phyloP scores from a whole-genome alignment of 2,888 invertebrate genomes.

The Fissipunctia ypsillon region DNA sequence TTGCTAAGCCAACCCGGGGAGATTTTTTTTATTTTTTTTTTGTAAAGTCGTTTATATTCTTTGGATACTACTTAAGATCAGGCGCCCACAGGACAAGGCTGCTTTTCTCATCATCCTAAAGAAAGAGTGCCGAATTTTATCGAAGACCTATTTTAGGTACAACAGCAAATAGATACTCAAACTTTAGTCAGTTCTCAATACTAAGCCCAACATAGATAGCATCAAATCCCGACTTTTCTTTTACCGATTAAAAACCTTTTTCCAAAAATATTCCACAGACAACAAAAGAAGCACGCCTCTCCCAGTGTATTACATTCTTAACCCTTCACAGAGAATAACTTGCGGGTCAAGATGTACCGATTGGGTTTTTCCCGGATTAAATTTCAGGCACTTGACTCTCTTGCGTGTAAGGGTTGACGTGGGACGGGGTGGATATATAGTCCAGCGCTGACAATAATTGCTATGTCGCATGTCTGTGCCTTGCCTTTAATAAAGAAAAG shows the following conservation, averaged over 20 bases:
- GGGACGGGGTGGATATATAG: constrained; percentile 40
- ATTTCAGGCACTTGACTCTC: constrained; percentile 64
- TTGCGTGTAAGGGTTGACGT: constrained; percentile 58
- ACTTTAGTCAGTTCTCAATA: background rate
- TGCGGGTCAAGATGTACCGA: constrained; percentile 67
- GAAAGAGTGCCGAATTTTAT: background rate
- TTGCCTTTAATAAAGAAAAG: constrained; percentile 32
- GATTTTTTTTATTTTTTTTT: background rate
- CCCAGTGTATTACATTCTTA: constrained; percentile 64
- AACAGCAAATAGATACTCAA: no score
- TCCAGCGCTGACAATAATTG: constrained; percentile 54
- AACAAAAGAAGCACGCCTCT: constrained; percentile 38
- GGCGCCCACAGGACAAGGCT: no score
- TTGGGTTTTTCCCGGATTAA: constrained; percentile 70
- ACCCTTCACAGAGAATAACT: constrained; percentile 67
- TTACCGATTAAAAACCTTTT: constrained; percentile 12
- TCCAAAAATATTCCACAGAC: background rate
- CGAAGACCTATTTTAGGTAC: background rate
- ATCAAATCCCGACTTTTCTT: background rate
- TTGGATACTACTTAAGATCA: background rate
- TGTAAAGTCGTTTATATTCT: background rate
- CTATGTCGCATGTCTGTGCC: constrained; percentile 41
- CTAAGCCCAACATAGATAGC: background rate
- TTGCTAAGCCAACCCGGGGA: background rate
- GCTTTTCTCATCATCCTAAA: background rate